Evolutionary conservation across 2,888 invertebrate genomes (phyloP), one percentile per base, ranked within the genome.

Genomic region (Torymus auratus): DNA sequence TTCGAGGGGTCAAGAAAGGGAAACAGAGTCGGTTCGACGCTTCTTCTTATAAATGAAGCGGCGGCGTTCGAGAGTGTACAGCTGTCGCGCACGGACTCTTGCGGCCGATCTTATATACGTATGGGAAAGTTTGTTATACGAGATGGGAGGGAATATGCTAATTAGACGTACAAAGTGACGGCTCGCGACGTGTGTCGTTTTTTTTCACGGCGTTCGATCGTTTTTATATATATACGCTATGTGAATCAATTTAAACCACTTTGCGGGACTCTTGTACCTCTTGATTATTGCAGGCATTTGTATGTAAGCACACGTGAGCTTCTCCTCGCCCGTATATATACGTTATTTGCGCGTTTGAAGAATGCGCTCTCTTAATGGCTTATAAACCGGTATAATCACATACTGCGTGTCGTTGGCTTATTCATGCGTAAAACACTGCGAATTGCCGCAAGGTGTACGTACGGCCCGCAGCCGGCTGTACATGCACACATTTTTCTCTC

Each of bases 271-370:
- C 28, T 28, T 28, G 28, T 68, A 68, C 68, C 55, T 23, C 23
- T 68, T 55, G 20, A 55, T 68, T 55, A 23, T 2, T 55, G 68
- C 23, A 68, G 52, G n/a, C 28, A 28, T 28, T 28, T 28, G 28
- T 68, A 55, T 55, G 23, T 58, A 10, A n/a, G 62, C 7, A 13
- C 17, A 61, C 28, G 61, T n/a, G 41, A 69, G 69, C 64, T 74
- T 60, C 28, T 28, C 28, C 3, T 28, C 28, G 2, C 3, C 0
- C 28, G 28, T 28, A 28, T 28, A 0, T 28, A 4, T 28, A 11
- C 20, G 56, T 75, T 58, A 67, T 75, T 75, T 75, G 61, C 53
- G 28, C 3, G 52, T 14, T 65, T 58, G 17, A 75, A 75, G 64
- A 68, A 69, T 76, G 69, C 13, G 23, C 52, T 41, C 52, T 41